Conservation (phyloP, 2,797 vertebrate species). For the Acanthornis magna region DNA sequence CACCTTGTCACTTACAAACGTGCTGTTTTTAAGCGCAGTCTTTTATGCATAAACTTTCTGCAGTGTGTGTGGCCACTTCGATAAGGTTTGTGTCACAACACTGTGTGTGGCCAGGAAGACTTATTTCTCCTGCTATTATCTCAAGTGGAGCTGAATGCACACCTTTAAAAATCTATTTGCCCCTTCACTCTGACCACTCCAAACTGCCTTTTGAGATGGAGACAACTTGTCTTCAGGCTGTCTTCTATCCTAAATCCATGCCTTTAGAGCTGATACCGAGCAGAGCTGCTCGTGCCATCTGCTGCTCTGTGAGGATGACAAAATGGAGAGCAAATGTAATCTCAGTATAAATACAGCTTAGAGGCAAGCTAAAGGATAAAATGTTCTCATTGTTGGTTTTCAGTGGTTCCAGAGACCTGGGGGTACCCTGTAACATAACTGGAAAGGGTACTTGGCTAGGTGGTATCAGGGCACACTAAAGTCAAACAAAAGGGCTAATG, state of each 20-base stretch:
- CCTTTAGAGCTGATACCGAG: not conserved
- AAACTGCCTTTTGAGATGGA: not conserved
- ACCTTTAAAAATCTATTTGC: not conserved
- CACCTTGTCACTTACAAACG: not conserved
- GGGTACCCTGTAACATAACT: not conserved
- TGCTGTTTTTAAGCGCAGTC: not conserved
- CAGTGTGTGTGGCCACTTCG: not conserved
- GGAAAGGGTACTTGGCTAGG: not conserved
- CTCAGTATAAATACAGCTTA: not conserved
- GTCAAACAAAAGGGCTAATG: not conserved
- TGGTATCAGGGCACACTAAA: not conserved
- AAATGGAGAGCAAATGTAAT: slow-evolving; percentile 6
- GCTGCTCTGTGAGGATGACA: not conserved
- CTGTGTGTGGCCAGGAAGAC: not conserved
- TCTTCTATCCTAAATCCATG: not conserved
- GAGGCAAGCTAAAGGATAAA: not conserved
- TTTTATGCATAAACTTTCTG: not conserved
- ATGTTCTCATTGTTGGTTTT: not conserved
- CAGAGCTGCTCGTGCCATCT: not conserved
- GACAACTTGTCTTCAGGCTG: not conserved
- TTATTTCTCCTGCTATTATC: not conserved
- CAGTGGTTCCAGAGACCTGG: not conserved
- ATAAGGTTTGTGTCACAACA: not conserved
- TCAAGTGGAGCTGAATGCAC: not conserved
- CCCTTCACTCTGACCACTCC: not conserved